phyloP scores from a whole-genome alignment of 2,113 vertebrate genomes.

The Trichomycterus rosablanca region DNA sequence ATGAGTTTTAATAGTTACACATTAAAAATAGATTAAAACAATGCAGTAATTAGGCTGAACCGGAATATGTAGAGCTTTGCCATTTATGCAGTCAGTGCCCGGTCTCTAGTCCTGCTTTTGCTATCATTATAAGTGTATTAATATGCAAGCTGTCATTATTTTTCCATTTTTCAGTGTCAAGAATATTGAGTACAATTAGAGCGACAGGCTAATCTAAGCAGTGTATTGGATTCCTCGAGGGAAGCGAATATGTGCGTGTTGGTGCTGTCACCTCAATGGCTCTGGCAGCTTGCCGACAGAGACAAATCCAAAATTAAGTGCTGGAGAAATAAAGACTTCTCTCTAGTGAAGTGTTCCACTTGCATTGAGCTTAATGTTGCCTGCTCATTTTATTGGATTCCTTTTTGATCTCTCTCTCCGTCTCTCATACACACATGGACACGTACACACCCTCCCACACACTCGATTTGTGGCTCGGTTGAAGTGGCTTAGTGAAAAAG shows the following conservation, averaged over 20 bases:
- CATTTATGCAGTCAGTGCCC: constrained; percentile 12
- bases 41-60: constrained; percentile 12
- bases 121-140: constrained; percentile 41
- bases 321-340: constrained; percentile 65
- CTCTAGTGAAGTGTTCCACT: constrained; percentile 71
- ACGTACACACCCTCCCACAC: constrained; percentile 51
- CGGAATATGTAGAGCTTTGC: constrained; percentile 1
- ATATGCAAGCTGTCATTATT: constrained; percentile 46
- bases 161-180: constrained; percentile 50
- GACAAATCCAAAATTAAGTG: constrained; percentile 67
- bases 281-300: constrained; percentile 55
- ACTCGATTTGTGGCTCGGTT: constrained; percentile 61
- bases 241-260: constrained; percentile 47
- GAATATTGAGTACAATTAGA: constrained; percentile 40
- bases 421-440: constrained; percentile 9
- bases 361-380: constrained; percentile 68
- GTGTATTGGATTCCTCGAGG: constrained; percentile 51
- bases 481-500: constrained; percentile 61
- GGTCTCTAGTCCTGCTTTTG: constrained; percentile 27
- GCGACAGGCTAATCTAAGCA: constrained; percentile 36
- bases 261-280: constrained; percentile 50
- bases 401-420: constrained; percentile 48
- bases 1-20: too few relatives aligned
- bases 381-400: constrained; percentile 68
- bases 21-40: constrained; percentile 8